Evolutionary conservation across 1,140 invertebrate genomes (phyloP).

Genomic region (Hylaeus volcanicus): DNA sequence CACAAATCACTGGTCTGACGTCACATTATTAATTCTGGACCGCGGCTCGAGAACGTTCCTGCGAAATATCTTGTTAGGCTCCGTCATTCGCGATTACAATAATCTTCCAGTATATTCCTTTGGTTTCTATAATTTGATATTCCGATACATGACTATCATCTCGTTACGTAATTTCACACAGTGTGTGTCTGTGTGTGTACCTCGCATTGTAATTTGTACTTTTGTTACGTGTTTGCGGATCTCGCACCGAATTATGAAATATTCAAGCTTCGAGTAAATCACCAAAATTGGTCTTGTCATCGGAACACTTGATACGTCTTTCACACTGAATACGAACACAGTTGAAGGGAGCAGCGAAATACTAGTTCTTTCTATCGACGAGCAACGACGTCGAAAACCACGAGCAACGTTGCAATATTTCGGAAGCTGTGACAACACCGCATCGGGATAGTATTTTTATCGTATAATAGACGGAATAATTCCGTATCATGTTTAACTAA

Average conservation of each 20-base stretch:
- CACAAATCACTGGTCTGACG: background rate
- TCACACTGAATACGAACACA: background rate
- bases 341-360: slow-evolving; percentile 5
- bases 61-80: background rate
- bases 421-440: slow-evolving; percentile 35
- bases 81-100: background rate
- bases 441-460: slow-evolving; percentile 7
- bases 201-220: background rate
- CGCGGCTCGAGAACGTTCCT: background rate
- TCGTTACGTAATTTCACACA: background rate
- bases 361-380: slow-evolving; percentile 2
- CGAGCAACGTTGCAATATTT: slow-evolving; percentile 36
- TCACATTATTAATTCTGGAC: background rate
- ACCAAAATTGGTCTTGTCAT: background rate
- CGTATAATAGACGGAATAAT: background rate
- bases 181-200: background rate
- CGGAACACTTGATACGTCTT: background rate
- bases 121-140: background rate
- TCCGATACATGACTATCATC: background rate
- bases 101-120: background rate
- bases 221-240: background rate
- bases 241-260: background rate
- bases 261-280: background rate
- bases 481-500: background rate
- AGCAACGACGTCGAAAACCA: background rate